Conservation (phyloP, 2,888 invertebrate species). For the Marasmarcha lunaedactyla region DNA sequence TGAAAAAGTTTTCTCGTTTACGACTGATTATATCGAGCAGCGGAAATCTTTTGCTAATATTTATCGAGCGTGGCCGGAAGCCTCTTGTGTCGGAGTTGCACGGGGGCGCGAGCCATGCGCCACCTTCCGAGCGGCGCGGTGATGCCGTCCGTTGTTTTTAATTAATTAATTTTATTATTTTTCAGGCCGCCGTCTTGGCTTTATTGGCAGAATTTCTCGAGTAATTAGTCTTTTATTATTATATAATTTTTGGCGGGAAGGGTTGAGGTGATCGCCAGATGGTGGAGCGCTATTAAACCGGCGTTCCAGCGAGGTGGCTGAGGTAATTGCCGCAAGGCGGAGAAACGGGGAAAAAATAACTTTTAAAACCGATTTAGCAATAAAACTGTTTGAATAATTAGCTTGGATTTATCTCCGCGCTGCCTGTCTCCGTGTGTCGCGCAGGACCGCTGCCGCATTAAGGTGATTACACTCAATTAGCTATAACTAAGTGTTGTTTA, state of each 20-base stretch:
- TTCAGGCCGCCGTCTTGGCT: constrained; percentile 54
- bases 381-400: no score
- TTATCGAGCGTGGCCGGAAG: constrained; percentile 31
- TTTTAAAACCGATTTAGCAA: no score
- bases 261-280: constrained; percentile 51
- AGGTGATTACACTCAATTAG: no score
- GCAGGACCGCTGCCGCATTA: no score
- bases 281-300: constrained; percentile 27
- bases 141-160: constrained; percentile 47
- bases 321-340: not conserved
- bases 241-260: constrained; percentile 62
- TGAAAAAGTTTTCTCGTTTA: constrained; percentile 65
- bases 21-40: constrained; percentile 45
- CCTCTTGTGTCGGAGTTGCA: constrained; percentile 17
- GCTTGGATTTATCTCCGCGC: no score
- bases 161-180: constrained; percentile 71
- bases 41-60: constrained; percentile 54
- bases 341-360: no score
- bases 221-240: constrained; percentile 71
- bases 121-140: no score
- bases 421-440: no score
- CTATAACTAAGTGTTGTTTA: no score
- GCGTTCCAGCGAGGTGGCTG: constrained; percentile 23
- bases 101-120: constrained; percentile 5
- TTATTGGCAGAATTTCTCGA: constrained; percentile 62